Percentiles rank a stretch among this genome's conserved stretches.
phyloP scores from a whole-genome alignment of 2,113 vertebrate species.

The Okapia johnstoni region DNA sequence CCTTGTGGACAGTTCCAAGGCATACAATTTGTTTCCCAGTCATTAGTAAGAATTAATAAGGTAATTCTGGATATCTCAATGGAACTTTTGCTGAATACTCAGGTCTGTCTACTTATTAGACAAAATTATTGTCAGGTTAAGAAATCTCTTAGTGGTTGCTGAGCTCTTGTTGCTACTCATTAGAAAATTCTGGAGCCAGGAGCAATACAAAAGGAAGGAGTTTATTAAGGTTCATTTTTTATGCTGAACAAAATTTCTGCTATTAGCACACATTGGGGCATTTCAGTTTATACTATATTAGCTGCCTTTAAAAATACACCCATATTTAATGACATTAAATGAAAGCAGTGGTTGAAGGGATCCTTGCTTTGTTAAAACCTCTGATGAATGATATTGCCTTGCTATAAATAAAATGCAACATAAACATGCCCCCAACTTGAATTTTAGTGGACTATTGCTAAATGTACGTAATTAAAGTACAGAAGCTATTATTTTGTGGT shows the following conservation, averaged over 20 bases:
- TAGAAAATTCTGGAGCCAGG: slow-evolving; percentile 53
- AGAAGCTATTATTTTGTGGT: neutral
- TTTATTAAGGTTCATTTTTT: slow-evolving; percentile 33
- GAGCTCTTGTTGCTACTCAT: slow-evolving; percentile 42
- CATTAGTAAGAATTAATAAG: slow-evolving; percentile 15
- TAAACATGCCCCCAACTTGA: neutral
- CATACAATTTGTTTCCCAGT: neutral
- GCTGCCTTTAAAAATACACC: slow-evolving; percentile 11
- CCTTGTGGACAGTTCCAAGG: neutral
- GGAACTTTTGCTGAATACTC: slow-evolving; percentile 56
- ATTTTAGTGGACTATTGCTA: neutral
- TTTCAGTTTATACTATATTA: neutral
- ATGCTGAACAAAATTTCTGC: neutral
- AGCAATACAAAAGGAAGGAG: neutral
- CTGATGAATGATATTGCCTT: neutral
- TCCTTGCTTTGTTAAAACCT: neutral
- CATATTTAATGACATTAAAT: neutral
- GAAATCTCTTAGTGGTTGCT: neutral
- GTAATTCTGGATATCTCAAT: neutral
- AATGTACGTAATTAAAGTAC: neutral
- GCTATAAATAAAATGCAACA: neutral
- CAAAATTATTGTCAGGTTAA: slow-evolving; percentile 61
- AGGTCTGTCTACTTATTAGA: slow-evolving; percentile 57
- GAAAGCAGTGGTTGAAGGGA: neutral
- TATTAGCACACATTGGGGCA: neutral